Evolutionary conservation across 2,888 invertebrate genomes (phyloP).

Genomic region (Drosophila neotestacea): DNA sequence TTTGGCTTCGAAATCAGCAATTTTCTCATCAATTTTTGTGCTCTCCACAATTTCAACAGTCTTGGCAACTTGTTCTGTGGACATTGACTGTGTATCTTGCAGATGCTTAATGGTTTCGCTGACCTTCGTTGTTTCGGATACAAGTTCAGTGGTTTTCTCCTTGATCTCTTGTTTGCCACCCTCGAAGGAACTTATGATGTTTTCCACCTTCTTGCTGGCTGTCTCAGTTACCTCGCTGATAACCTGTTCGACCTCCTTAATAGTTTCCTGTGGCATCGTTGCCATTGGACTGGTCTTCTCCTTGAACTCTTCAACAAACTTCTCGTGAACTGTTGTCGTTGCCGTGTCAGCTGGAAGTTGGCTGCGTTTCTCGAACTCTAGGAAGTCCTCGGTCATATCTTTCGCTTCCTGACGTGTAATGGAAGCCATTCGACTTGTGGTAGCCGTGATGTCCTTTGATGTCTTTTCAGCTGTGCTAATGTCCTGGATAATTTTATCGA

Average conservation of each 20-base stretch:
- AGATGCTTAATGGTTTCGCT: conserved; percentile 71
- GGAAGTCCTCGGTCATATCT: conserved; percentile 82
- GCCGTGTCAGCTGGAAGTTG: conserved; percentile 66
- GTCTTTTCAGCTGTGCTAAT: conserved; percentile 67
- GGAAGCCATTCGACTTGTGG: conserved; percentile 54
- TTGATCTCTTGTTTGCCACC: conserved; percentile 47
- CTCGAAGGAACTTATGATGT: conserved; percentile 76
- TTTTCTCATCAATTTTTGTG: conserved; percentile 74
- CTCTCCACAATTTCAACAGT: conserved; percentile 55
- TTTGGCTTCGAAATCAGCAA: conserved; percentile 75
- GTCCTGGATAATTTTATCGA: conserved; percentile 72
- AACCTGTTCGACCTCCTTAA: conserved; percentile 65
- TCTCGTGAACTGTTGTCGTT: conserved; percentile 65
- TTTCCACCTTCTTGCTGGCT: conserved; percentile 76
- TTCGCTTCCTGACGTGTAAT: conserved; percentile 77
- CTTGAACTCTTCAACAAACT: conserved; percentile 74
- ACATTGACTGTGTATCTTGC: conserved; percentile 45
- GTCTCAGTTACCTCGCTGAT: conserved; percentile 70
- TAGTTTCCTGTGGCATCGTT: conserved; percentile 58
- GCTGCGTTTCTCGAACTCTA: conserved; percentile 76
- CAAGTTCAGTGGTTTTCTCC: conserved; percentile 31
- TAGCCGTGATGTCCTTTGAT: conserved; percentile 52
- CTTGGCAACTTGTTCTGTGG: conserved; percentile 48
- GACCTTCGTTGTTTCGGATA: conserved; percentile 62
- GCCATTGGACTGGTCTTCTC: conserved; percentile 66